Conservation (phyloP, 92 coral and sea anemone genomes). For the Galaxea fascicularis region DNA sequence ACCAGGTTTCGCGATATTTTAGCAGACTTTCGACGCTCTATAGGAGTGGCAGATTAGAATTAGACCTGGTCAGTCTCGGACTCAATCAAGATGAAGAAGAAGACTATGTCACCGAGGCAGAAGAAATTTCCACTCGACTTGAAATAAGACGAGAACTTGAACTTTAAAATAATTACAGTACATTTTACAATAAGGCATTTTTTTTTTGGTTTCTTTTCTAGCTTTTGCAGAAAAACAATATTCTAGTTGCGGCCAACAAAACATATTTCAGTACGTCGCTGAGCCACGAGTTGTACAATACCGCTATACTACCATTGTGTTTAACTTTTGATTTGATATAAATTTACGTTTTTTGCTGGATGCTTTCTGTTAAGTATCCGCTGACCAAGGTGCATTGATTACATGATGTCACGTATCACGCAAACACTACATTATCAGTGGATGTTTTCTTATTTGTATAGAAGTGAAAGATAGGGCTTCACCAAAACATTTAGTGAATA, state of each 20-base stretch:
- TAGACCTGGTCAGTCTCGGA: not conserved
- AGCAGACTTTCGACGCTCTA: conserved; percentile 8
- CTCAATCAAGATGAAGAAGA: conserved; percentile 1
- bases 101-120: conserved; percentile 1
- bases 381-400: too few species aligned
- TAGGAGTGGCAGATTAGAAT: conserved; percentile 9
- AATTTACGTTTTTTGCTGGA: too few species aligned
- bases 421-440: too few species aligned
- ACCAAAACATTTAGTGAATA: not conserved
- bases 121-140: not conserved
- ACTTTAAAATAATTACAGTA: not conserved
- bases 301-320: too few species aligned
- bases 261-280: too few species aligned
- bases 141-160: not conserved
- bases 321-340: too few species aligned
- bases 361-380: too few species aligned
- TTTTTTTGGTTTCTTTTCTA: not conserved
- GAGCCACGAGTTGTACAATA: too few species aligned
- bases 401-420: too few species aligned
- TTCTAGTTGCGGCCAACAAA: too few species aligned
- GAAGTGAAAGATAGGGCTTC: too few species aligned
- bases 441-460: too few species aligned
- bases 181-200: not conserved
- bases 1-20: conserved; percentile 3
- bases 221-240: not conserved